A percentile compares a stretch with the other conserved stretches of the same genome.
These are phyloP conservation scores for Peromyscus aztecus DNA, from an alignment of 2,797 vertebrate species.

Conservation along the genomic window DNA sequence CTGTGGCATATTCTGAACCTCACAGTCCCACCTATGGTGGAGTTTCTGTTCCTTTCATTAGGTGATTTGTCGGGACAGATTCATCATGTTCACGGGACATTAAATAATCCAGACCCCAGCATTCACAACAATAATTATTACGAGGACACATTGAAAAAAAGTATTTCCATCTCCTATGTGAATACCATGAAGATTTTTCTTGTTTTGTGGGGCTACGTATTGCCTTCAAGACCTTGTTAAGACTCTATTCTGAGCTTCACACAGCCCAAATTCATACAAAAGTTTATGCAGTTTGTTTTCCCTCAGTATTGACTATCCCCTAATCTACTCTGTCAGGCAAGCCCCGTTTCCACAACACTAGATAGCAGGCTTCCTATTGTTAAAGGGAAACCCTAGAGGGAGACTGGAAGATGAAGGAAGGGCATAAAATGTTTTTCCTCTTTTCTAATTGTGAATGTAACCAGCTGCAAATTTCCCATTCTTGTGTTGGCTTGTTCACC, in stretches of 20 bases:
- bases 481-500: neutral
- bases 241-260: neutral
- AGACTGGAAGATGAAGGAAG: accelerated
- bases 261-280: neutral
- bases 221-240: neutral
- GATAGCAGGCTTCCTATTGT: neutral
- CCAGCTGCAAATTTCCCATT: too few species aligned
- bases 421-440: neutral
- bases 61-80: neutral
- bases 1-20: neutral
- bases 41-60: neutral
- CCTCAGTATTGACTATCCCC: accelerated
- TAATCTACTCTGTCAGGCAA: neutral
- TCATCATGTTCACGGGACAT: neutral
- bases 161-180: neutral
- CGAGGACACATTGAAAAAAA: neutral
- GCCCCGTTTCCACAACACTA: neutral
- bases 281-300: neutral
- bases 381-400: neutral
- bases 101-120: neutral
- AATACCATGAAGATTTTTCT: neutral
- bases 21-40: neutral
- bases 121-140: neutral
- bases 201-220: neutral
- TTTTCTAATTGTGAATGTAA: neutral